A percentile compares a stretch with the other conserved stretches of the same genome.
Evolutionary conservation across 2,888 invertebrate genomes (phyloP).

Genomic region (Coelopa pilipes): DNA sequence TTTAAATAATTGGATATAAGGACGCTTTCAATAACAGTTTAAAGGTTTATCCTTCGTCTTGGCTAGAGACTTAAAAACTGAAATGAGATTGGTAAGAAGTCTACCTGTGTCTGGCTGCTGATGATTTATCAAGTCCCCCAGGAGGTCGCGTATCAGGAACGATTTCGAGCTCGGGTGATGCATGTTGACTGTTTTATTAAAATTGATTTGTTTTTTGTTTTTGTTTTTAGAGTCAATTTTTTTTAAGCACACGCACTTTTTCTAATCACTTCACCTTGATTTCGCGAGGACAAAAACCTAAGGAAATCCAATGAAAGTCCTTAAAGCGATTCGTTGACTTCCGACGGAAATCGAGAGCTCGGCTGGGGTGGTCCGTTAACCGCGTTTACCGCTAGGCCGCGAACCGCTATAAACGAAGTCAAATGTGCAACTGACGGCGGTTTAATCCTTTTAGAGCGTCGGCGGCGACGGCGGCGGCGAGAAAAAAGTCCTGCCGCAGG

Average conservation of each 20-base stretch:
- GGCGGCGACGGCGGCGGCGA: conserved; percentile 1
- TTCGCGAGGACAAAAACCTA: neutral
- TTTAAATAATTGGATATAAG: too few species aligned
- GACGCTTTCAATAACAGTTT: too few species aligned
- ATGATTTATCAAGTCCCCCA: conserved; percentile 73
- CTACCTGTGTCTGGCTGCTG: conserved; percentile 68
- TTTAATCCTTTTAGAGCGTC: conserved; percentile 59
- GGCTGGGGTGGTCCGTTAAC: neutral
- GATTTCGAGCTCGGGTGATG: conserved; percentile 78
- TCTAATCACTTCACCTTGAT: neutral
- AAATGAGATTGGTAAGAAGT: conserved; percentile 15
- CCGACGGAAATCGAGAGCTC: conserved; percentile 25
- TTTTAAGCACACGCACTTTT: too few species aligned
- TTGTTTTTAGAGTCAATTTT: too few species aligned
- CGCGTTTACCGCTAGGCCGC: conserved; percentile 26
- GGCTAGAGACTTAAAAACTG: too few species aligned
- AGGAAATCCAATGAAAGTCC: too few species aligned
- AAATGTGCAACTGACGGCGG: conserved; percentile 60
- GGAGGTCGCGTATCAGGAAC: conserved; percentile 84
- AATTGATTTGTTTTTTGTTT: neutral
- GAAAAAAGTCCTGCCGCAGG: neutral
- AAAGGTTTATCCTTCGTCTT: too few species aligned
- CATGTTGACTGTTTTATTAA: conserved; percentile 48
- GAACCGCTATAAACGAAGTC: conserved; percentile 59
- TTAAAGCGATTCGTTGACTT: conserved; percentile 8